Base-by-base conservation (phyloP, 2,797 vertebrate species). In the Cryptoblepharus egeriae region DNA sequence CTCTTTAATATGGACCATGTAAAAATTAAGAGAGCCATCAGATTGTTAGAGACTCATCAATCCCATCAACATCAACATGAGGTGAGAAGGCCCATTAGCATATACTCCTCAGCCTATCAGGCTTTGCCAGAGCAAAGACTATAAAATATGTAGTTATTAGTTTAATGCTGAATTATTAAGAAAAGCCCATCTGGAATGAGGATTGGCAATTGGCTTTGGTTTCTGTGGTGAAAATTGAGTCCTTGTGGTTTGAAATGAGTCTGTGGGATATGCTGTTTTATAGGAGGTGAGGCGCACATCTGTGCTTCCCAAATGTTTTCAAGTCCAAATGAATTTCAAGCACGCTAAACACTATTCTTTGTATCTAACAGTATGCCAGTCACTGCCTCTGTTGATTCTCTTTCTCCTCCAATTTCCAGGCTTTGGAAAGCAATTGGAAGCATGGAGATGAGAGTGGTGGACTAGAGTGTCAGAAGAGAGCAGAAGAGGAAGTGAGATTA, bases 41-140 rank as follows among this genome's bases (percentile, higher is more conserved):
- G 60, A 42, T 77, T 72, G 81, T 55, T 82, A 79, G 80, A 63
- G 65, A 39, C 42, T 2, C 26, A 1, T 16, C 20, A 67, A 68
- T 67, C 18, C 82, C 69, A 7, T 83, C 39, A 12, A 39, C 49
- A 15, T 52, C 42, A 61, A 24, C 3, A 30, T 49, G 32, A 63
- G 8, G 1, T 12, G 83, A 15, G 1, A n/a, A 77, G 32, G 0
- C 30, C 2, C 9, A 4, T 67, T n/a, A n/a, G n/a, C n/a, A n/a
- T n/a, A n/a, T n/a, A n/a, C 1, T 35, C 4, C n/a, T 3, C 9
- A 22, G 26, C 81, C 13, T 11, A 4, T 45, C 35, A 49, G 37
- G 71, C 0, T 0, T 45, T n/a, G 22, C 10, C 8, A 24, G 0
- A 2, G 2, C 0, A n/a, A 42, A 0, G 39, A 28, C 49, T 22